Conservation (phyloP, 2,113 vertebrate genomes). For the Aldabrachelys gigantea region DNA sequence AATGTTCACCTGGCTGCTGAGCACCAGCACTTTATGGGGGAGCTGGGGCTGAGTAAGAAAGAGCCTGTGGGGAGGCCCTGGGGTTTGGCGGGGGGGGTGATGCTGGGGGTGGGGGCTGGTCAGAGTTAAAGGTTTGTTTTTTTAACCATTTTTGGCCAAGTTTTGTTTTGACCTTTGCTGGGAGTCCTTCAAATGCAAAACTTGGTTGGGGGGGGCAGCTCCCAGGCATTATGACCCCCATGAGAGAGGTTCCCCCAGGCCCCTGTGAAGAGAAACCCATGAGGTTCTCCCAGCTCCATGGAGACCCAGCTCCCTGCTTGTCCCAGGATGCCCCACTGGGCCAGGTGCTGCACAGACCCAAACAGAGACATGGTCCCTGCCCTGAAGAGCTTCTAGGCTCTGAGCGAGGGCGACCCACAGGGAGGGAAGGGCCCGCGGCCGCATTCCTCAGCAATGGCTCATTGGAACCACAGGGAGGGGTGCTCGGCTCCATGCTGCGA, state of each 20-base stretch:
- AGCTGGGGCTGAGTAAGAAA: background rate
- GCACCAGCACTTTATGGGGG: too few species aligned
- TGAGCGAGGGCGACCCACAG: background rate
- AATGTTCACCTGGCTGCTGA: background rate
- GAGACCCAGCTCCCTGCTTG: background rate
- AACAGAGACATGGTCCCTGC: background rate
- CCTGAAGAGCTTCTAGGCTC: background rate
- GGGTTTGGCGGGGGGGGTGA: too few species aligned
- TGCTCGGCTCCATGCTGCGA: background rate
- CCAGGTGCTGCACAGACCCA: background rate
- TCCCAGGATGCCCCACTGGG: background rate
- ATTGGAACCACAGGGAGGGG: background rate
- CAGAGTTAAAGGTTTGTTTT: background rate
- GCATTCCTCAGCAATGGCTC: conserved; percentile 25
- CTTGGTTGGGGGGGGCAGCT: background rate
- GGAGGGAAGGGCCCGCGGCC: fast-evolving
- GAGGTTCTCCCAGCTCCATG: background rate
- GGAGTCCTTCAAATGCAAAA: background rate
- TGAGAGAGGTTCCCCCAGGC: background rate
- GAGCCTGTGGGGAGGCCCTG: background rate
- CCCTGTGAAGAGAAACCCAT: background rate
- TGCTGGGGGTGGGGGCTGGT: background rate
- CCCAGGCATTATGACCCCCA: background rate
- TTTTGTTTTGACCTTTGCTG: background rate
- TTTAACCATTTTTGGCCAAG: background rate